Conservation (phyloP, 2,888 invertebrate genomes). For the Nomada fucata region DNA sequence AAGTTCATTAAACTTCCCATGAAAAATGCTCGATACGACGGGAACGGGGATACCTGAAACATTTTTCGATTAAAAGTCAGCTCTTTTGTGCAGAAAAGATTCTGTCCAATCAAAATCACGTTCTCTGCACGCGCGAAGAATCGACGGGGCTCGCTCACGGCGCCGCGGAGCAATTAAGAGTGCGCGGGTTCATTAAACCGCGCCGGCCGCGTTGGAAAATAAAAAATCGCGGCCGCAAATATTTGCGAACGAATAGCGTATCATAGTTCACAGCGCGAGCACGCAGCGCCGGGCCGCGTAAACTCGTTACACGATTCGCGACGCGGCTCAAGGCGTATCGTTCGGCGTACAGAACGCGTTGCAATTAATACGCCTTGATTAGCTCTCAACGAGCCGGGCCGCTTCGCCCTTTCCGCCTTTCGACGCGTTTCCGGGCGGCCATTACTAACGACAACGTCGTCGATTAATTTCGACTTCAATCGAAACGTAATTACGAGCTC, state of each 20-base stretch:
- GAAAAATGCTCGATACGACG: too few species aligned
- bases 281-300: slow-evolving; percentile 52
- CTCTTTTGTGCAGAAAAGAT: background rate
- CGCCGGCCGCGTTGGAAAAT: slow-evolving; percentile 44
- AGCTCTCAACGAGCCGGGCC: slow-evolving; percentile 75
- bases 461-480: background rate
- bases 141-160: background rate
- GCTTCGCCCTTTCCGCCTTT: slow-evolving; percentile 15
- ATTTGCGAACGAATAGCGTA: slow-evolving; percentile 51
- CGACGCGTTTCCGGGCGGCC: slow-evolving; percentile 32
- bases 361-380: slow-evolving; percentile 82
- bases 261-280: slow-evolving; percentile 27
- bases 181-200: slow-evolving; percentile 49
- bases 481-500: background rate
- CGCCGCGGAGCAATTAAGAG: slow-evolving; percentile 37
- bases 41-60: too few species aligned
- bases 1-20: background rate
- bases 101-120: slow-evolving; percentile 5
- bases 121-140: slow-evolving; percentile 10
- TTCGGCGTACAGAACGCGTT: slow-evolving; percentile 76
- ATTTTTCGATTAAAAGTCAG: too few species aligned
- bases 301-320: slow-evolving; percentile 80
- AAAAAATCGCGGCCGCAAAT: slow-evolving; percentile 49
- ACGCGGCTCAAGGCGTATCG: slow-evolving; percentile 74
- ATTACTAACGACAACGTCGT: slow-evolving; percentile 7